Conservation (phyloP, 2,888 invertebrate genomes). For the Acholoe squamosa region DNA sequence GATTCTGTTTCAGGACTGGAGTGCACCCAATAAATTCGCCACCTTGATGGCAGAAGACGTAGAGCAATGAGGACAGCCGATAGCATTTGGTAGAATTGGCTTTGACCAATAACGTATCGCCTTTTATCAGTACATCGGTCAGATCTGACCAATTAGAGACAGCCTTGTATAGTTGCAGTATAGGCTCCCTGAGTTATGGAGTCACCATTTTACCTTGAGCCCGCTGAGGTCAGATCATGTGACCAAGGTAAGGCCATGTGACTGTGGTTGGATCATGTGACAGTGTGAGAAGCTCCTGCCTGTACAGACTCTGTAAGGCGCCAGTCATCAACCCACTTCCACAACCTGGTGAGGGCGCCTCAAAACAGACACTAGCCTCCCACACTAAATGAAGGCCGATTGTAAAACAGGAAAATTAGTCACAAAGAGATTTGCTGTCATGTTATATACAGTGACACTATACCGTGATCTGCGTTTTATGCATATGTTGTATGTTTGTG, state of each 20-base stretch:
- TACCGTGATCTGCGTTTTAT: constrained; percentile 32
- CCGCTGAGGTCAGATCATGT: neutral
- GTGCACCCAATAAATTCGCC: constrained; percentile 79
- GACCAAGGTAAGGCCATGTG: neutral
- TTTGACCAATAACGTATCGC: constrained; percentile 32
- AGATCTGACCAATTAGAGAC: constrained; percentile 43
- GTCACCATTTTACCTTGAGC: constrained; percentile 23
- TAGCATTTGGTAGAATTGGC: neutral
- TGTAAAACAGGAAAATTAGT: too few species aligned
- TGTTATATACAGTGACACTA: constrained; percentile 23
- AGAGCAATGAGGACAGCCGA: constrained; percentile 47
- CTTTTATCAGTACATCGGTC: constrained; percentile 32
- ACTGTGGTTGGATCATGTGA: too few species aligned
- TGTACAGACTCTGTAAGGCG: too few species aligned
- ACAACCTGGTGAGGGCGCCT: too few species aligned
- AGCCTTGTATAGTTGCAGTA: constrained; percentile 39
- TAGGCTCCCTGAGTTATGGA: constrained; percentile 33
- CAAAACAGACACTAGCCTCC: too few species aligned
- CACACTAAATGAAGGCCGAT: too few species aligned
- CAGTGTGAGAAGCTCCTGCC: too few species aligned
- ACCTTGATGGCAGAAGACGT: constrained; percentile 75
- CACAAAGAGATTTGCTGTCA: constrained; percentile 37
- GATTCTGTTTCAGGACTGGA: constrained; percentile 76
- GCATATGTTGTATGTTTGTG: constrained; percentile 59
- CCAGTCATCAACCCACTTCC: too few species aligned